Evolutionary conservation across 2,113 vertebrate genomes (phyloP), one percentile per base, ranked within the genome.

Genomic region (Archilochus colubris): DNA sequence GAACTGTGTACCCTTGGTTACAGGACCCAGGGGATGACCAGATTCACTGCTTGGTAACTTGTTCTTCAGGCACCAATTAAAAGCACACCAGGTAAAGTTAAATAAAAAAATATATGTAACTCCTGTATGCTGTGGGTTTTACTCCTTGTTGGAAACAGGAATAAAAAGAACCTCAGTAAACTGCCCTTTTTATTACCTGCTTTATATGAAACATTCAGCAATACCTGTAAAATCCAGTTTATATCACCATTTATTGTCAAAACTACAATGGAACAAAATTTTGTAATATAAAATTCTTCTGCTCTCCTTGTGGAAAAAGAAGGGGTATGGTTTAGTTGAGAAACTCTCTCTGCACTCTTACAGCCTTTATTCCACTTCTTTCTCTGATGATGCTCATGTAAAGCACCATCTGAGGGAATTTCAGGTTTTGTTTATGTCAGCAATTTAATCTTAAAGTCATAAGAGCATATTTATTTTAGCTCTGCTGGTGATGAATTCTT

Each of bases 391-490:
- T 95, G 66, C 96, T 97, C 95, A 78, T 96, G 44, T 94, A 75
- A 75, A 94, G 67, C 66, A 69, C 33, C 77, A 44, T 76, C 86
- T 31, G 91, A 91, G 96, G 67, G 86, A 95, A 97, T 97, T 96
- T 96, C 93, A 93, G 67, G 87, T 94, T 94, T 95, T 95, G 90
- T 97, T 97, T 97, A 92, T 92, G 86, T 89, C 90, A 92, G 95
- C 96, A 97, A 97, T 97, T 97, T 95, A 97, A 97, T 97, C 96
- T 94, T 85, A 92, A 74, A 96, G 89, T 94, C 89, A 77, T 94
- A 95, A 96, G 68, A 91, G 64, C n/a, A 12, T 72, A 91, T 97
- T 98, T 98, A 97, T 96, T 97, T 98, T 97, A 97, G 83, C 86
- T 96, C 67, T 94, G n/a, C 57, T 91, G 72, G 86, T 97, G 96